Evolutionary conservation across 2,113 vertebrate species (phyloP).

Genomic region (Condylura cristata): DNA sequence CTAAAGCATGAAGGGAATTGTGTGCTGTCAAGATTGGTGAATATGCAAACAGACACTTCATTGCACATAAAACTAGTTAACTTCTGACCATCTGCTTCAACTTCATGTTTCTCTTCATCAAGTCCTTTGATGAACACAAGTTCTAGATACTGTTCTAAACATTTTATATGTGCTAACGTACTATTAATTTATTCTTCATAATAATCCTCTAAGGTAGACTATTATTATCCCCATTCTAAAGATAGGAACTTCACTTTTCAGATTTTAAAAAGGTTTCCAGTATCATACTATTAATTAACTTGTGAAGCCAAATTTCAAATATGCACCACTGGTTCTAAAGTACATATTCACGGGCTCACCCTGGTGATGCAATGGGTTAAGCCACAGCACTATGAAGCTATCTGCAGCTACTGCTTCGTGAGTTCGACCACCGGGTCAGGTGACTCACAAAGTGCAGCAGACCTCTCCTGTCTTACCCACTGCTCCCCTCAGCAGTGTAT

Average conservation of each 20-base stretch:
- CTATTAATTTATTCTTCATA: neutral
- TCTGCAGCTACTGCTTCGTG: no score
- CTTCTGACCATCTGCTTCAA: neutral
- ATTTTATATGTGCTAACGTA: neutral
- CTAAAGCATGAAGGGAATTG: neutral
- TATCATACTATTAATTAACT: constrained; percentile 4
- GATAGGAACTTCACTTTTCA: neutral
- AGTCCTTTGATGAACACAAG: neutral
- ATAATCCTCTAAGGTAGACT: neutral
- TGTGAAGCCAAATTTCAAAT: neutral
- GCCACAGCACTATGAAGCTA: no score
- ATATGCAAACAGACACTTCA: neutral
- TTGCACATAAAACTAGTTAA: neutral
- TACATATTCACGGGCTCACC: no score
- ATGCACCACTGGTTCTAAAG: neutral
- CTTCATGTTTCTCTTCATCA: neutral
- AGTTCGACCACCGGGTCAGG: no score
- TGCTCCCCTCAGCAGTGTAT: no score
- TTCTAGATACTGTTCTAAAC: neutral
- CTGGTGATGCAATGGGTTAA: no score
- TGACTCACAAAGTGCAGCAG: no score
- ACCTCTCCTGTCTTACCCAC: no score
- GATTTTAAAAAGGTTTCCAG: neutral
- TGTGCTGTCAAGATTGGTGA: neutral
- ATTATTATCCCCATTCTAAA: neutral